Evolutionary conservation across 2,113 vertebrate species (phyloP).

Genomic region (Nannobrachium achirus): DNA sequence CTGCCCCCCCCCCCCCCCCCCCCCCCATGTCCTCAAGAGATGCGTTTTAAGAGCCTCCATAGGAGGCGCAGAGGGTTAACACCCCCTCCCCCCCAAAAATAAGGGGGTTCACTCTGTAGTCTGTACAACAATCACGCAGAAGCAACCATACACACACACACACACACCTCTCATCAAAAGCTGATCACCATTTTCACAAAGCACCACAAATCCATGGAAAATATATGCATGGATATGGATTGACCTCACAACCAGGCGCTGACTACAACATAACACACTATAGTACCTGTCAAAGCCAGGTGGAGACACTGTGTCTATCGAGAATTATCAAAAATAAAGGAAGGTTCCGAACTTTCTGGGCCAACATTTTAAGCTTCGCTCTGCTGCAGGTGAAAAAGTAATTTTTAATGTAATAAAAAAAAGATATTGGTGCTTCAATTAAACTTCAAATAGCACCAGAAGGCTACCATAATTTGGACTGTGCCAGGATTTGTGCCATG

Average conservation of each 20-base stretch:
- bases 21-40: conserved; percentile 55
- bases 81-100: conserved; percentile 59
- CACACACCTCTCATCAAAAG: conserved; percentile 46
- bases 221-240: conserved; percentile 33
- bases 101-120: conserved; percentile 68
- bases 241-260: conserved; percentile 22
- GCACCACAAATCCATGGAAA: conserved; percentile 46
- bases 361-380: too few species aligned
- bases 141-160: conserved; percentile 37
- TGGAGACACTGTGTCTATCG: not conserved
- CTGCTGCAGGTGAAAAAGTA: too few species aligned
- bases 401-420: too few species aligned
- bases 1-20: conserved; percentile 22
- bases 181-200: conserved; percentile 47
- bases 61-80: conserved; percentile 79
- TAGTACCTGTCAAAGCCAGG: not conserved
- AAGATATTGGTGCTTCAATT: too few species aligned
- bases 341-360: not conserved
- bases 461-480: too few species aligned
- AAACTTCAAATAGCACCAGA: too few species aligned
- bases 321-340: not conserved
- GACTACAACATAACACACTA: conserved; percentile 12
- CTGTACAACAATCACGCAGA: conserved; percentile 55
- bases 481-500: not conserved
- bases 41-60: conserved; percentile 80